Conservation (phyloP, 2,113 vertebrate genomes). For the Salminus brasiliensis region DNA sequence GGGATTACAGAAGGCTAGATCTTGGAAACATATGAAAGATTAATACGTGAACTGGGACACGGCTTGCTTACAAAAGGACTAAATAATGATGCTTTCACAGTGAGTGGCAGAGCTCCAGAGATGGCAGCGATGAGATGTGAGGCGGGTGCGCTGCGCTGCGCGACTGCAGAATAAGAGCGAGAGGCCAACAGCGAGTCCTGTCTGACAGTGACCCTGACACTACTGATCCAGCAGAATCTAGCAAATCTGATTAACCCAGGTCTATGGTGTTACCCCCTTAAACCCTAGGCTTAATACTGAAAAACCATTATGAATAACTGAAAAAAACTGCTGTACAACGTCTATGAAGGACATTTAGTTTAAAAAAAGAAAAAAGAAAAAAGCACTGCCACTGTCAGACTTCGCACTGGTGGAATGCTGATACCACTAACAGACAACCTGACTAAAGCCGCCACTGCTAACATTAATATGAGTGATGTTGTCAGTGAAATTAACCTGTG, state of each 20-base stretch:
- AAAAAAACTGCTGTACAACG: not conserved
- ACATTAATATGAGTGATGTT: not conserved
- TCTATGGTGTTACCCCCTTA: slow-evolving; percentile 11
- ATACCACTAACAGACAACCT: not conserved
- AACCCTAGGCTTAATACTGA: not conserved
- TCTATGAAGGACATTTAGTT: not conserved
- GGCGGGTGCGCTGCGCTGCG: slow-evolving; percentile 2
- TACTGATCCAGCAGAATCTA: slow-evolving; percentile 8
- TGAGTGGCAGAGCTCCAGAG: slow-evolving; percentile 71
- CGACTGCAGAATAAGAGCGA: slow-evolving; percentile 32
- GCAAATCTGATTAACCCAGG: slow-evolving; percentile 21
- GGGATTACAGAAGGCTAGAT: slow-evolving; percentile 81
- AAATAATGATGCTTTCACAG: slow-evolving; percentile 80
- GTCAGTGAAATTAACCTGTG: not conserved
- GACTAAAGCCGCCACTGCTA: too few relatives aligned
- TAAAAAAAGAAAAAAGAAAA: not conserved
- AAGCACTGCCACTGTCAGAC: not conserved
- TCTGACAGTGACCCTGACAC: slow-evolving; percentile 20
- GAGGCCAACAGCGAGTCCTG: not conserved
- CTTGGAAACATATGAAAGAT: slow-evolving; percentile 84
- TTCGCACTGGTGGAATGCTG: not conserved
- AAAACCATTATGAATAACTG: not conserved
- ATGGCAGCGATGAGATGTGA: slow-evolving; percentile 57
- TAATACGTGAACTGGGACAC: slow-evolving; percentile 80
- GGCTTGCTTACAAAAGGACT: slow-evolving; percentile 81